Base-by-base conservation (phyloP, 1,140 invertebrate genomes). In the Magallana gigas region DNA sequence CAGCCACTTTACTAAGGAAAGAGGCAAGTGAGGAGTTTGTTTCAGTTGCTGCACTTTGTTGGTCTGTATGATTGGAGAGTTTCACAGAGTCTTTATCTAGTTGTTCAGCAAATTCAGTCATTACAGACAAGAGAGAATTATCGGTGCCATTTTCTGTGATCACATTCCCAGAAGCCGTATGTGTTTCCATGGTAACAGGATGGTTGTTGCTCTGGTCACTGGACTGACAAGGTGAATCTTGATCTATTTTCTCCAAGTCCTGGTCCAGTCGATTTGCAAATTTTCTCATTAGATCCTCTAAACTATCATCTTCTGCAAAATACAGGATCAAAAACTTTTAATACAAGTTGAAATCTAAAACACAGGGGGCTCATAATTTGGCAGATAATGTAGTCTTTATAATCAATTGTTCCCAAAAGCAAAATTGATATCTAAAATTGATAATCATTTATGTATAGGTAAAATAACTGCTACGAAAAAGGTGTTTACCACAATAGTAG, bases 11-110 rank as follows among this genome's bases (percentile, higher is more conserved):
- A 14, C 23, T 8, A 0, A 76, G 68, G 29, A 76, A 76, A 76
- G 68, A 76, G 14, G 68, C 68, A 12, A 76, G 23, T 12, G 68
- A 76, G 11, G 68, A 76, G 36, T 76, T 76, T 76, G 68, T 76
- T 23, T 36, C 68, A 76, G 11, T 29, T 12, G 0, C 36, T 18
- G 68, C 23, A 76, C 11, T 2, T 76, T 36, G 23, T 3, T 76
- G 68, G 1, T 29, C 68, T 29, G 8, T 76, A 29, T 9, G 18
- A 11, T 12, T 12, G 12, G 68, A 76, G 8, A 29, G 36, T 29
- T 76, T 23, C 23, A 76, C 68, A 76, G 23, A 29, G 36, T 76
- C 68, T 29, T 76, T 76, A 29, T 76, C 68, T 23, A 76, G 23
- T 29, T 76, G 23, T 29, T 76, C 68, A 11, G 68, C 68, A 76